Evolutionary conservation across 2,888 invertebrate species (phyloP), one percentile per base, ranked within the genome.

Genomic region (Ophonus ardosiacus): DNA sequence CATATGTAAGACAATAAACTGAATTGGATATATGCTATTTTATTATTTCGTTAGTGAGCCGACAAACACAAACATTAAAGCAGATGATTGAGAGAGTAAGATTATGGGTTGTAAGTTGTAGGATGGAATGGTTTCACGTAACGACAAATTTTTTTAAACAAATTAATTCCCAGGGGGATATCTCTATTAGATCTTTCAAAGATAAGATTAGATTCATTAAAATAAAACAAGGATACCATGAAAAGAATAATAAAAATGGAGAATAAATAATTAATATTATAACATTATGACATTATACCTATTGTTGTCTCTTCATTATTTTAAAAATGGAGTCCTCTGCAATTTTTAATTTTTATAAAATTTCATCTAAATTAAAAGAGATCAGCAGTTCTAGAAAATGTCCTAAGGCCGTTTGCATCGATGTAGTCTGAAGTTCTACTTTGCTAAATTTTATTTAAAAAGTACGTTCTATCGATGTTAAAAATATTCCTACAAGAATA

Each of bases 1-100:
- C 43, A 43, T 68, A 68, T 74, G 17, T 43, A 68, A 68, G 15
- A 74, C 18, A 43, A 43, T 43, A 43, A 74, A 74, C 40, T 43
- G 43, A 43, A 74, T 43, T 40, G 8, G 43, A 74, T 74, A 74
- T 40, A 13, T 15, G 24, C 63, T 13, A 24, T 24, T 65, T 65
- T 59, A 59, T 59, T 59, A 59, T 59, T 59, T 59, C 59, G 18
- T 59, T 59, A 17, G 18, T 59, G 59, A 18, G 59, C 17, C 15
- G 59, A 59, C 18, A 59, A 59, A 59, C 18, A 59, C 59, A 59
- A 59, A 59, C 15, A 59, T 18, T 17, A 59, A 59, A 59, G 59
- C 8, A 17, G 59, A 17, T 59, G 59, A 59, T 59, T 59, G 59
- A 15, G 59, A 59, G 59, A 13, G 43, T 51, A 59, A 15, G 18